A percentile compares a stretch with the other conserved stretches of the same genome.
Conservation (phyloP, 2,113 vertebrate species). For the Erythrolamprus reginae region DNA sequence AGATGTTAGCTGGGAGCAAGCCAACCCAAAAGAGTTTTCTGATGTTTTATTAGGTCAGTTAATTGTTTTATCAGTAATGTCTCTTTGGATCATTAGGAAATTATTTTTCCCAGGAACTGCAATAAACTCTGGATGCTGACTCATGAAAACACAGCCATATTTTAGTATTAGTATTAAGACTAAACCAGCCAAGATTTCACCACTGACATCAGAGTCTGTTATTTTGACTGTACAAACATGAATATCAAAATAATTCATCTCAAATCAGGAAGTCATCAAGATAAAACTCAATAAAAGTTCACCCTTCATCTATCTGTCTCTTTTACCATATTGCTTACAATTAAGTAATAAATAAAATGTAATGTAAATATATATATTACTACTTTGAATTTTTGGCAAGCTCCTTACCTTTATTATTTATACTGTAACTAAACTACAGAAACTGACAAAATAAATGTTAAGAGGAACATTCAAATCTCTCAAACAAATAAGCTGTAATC, state of each 20-base stretch:
- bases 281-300: neutral
- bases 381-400: neutral
- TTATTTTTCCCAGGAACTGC: neutral
- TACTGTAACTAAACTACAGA: neutral
- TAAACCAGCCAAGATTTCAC: neutral
- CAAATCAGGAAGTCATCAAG: neutral
- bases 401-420: neutral
- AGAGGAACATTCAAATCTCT: neutral
- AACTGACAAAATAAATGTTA: neutral
- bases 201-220: neutral
- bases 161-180: neutral
- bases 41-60: neutral
- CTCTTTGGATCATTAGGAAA: neutral
- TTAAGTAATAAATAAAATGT: conserved; percentile 2
- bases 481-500: conserved; percentile 3
- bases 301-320: neutral
- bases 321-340: neutral
- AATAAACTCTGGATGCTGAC: neutral
- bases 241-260: neutral
- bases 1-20: neutral
- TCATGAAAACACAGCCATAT: neutral
- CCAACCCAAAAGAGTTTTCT: neutral
- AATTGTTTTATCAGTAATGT: neutral
- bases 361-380: neutral
- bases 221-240: neutral